Percentiles rank a stretch among this genome's conserved stretches.
phyloP scores from a whole-genome alignment of 2,888 invertebrate genomes.

The Platynereis dumerilii region DNA sequence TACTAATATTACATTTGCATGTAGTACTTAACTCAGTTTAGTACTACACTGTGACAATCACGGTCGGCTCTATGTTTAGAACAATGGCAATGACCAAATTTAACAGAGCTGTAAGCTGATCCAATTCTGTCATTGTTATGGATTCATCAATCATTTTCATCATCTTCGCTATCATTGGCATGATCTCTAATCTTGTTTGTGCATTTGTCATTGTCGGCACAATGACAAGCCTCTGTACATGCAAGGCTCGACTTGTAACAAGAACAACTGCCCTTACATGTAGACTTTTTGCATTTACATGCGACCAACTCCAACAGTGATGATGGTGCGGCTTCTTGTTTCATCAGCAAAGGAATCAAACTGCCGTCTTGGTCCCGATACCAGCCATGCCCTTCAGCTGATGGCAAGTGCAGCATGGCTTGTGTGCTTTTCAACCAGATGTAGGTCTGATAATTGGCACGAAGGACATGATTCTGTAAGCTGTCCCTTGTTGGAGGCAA shows the following conservation, averaged over 20 bases:
- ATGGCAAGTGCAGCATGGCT: background rate
- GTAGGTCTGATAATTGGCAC: background rate
- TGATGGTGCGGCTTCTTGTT: background rate
- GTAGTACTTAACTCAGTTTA: too few species aligned
- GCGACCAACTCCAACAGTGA: background rate
- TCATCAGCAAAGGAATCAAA: background rate
- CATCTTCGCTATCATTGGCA: too few species aligned
- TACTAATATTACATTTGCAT: too few species aligned
- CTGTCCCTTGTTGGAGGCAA: constrained; percentile 9
- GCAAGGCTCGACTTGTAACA: background rate
- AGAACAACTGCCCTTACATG: background rate
- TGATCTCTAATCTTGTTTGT: too few species aligned
- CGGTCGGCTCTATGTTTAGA: too few species aligned
- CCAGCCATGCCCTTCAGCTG: constrained; percentile 4
- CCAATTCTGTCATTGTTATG: too few species aligned
- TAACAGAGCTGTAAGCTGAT: too few species aligned
- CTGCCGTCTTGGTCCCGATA: background rate
- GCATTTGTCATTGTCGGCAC: too few species aligned
- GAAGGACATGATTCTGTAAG: background rate
- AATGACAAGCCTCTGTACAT: constrained; percentile 1
- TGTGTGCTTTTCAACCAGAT: background rate
- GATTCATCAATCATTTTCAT: too few species aligned
- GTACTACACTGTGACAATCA: too few species aligned
- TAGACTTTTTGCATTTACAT: background rate
- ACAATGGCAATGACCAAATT: too few species aligned